Conservation (phyloP, 2,888 invertebrate genomes). For the Slavum lentiscoides region DNA sequence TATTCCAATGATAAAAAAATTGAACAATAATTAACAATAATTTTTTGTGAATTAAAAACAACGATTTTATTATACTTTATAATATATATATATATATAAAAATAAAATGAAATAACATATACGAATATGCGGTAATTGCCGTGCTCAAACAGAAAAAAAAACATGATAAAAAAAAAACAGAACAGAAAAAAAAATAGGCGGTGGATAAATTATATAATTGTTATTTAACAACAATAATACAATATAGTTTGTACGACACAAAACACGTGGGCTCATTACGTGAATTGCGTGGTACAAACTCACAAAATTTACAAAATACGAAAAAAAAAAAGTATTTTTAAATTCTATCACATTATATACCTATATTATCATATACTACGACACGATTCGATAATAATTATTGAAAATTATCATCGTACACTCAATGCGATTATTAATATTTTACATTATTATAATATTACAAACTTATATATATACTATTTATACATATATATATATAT, state of each 20-base stretch:
- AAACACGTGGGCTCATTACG: constrained; percentile 50
- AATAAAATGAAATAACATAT: background rate
- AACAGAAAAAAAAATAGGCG: background rate
- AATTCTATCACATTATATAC: no score
- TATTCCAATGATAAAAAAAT: no score
- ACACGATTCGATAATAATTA: background rate
- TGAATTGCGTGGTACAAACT: constrained; percentile 51
- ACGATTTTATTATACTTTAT: constrained; percentile 29
- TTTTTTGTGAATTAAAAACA: constrained; percentile 46
- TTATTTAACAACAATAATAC: constrained; percentile 1
- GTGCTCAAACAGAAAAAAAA: constrained; percentile 34
- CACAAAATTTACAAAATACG: constrained; percentile 1
- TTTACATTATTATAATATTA: no score
- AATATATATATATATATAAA: background rate
- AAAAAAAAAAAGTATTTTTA: background rate
- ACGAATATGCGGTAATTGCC: constrained; percentile 36
- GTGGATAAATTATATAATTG: constrained; percentile 11
- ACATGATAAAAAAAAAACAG: background rate
- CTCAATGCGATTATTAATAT: background rate
- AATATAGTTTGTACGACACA: constrained; percentile 45
- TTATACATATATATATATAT: no score
- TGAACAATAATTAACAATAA: no score
- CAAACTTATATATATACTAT: no score
- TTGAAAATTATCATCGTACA: constrained; percentile 15
- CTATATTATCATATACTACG: background rate